Base-by-base conservation (phyloP, 2,113 vertebrate species). In the Hemiprocne comata region DNA sequence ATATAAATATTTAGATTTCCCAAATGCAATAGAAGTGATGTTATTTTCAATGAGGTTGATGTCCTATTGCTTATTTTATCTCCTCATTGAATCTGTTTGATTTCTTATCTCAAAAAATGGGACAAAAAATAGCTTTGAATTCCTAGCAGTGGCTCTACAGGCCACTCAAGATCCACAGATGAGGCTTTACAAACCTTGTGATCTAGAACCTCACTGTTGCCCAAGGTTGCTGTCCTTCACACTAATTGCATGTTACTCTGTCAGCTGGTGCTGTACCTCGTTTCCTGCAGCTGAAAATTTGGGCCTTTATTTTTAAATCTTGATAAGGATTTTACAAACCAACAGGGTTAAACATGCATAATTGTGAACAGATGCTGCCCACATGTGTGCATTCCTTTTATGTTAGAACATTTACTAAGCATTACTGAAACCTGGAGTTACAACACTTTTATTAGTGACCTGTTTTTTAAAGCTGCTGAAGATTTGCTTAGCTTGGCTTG, bases 391-490 rank as follows among this genome's bases (percentile, higher is more conserved):
- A 42, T 85, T 85, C 64, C 25, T 94, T 66, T 61, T 84, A 7
- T 65, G 38, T 67, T 71, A 77, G 61, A 90, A 78, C 28, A 54
- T 71, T 53, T 57, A 46, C 31, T 64, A 38, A 82, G 76, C 5
- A 1, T 84, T 92, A 40, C 9, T 83, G 78, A 74, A 94, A 74
- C n/a, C 46, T 88, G 55, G 65, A 78, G 51, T 88, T 77, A 75
- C 18, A 80, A 34, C 83, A 53, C 79, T 75, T 91, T 76, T 55
- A 50, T 50, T 54, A 54, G 73, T 44, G 48, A 29, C 40, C 53
- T 90, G 88, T 7, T 64, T 84, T 83, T 95, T 60, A 90, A 81
- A 90, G 57, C 90, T 96, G 13, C 65, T 85, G 83, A 75, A 84
- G 75, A 34, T 69, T 60, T 23, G 57, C 93, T 40, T 13, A 13